These are phyloP conservation scores for Melitaea cinxia DNA, from an alignment of 1,140 invertebrate species.

Conservation along the genomic window DNA sequence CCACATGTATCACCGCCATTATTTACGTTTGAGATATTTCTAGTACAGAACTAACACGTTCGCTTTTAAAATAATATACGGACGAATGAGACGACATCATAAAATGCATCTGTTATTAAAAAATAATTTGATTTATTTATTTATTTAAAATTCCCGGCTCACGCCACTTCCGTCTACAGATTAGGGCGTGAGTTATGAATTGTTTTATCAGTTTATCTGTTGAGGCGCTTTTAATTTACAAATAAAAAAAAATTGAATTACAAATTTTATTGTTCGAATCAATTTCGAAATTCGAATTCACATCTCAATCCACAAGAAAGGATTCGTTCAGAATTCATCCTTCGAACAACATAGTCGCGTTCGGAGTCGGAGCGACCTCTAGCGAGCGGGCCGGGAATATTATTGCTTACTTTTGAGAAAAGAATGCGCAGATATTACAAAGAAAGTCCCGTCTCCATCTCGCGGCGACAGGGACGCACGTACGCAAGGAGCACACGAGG, in stretches of 20 bases:
- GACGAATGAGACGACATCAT: slow-evolving; percentile 60
- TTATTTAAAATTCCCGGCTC: slow-evolving; percentile 41
- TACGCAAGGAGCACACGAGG: slow-evolving; percentile 51
- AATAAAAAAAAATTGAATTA: no score
- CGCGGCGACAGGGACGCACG: slow-evolving; percentile 69
- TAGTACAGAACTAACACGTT: slow-evolving; percentile 61
- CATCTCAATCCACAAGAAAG: slow-evolving; percentile 3
- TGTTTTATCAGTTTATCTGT: neutral
- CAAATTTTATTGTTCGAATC: no score
- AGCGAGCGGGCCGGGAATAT: slow-evolving; percentile 32
- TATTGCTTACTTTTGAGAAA: slow-evolving; percentile 57
- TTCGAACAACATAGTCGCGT: slow-evolving; percentile 10
- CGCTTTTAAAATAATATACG: slow-evolving; percentile 58
- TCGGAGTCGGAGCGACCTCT: slow-evolving; percentile 32
- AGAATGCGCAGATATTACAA: slow-evolving; percentile 75
- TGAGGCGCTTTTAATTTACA: no score
- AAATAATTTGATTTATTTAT: slow-evolving; percentile 52
- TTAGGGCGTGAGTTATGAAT: neutral
- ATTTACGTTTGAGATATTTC: slow-evolving; percentile 64
- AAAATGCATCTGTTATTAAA: slow-evolving; percentile 44
- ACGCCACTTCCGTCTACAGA: slow-evolving; percentile 19
- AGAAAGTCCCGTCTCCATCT: slow-evolving; percentile 71
- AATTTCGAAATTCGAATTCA: neutral
- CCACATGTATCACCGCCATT: slow-evolving; percentile 75
- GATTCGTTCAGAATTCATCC: neutral